Conservation (phyloP, 2,888 invertebrate species). For the Stomorhina lunata region DNA sequence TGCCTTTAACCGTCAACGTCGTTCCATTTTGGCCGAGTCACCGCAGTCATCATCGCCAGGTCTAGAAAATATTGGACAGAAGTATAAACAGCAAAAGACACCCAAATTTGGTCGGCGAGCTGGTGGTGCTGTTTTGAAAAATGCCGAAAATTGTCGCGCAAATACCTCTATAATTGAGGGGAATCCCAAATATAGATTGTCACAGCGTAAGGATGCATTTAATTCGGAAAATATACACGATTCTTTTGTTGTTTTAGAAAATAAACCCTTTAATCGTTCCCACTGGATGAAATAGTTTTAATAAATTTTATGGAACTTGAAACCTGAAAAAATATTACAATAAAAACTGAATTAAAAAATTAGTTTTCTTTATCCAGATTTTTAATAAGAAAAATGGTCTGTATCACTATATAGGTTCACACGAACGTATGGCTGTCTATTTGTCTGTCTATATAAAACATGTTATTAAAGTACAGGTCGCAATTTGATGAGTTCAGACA, state of each 20-base stretch:
- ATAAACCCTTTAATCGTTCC: constrained; percentile 76
- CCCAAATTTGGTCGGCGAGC: constrained; percentile 77
- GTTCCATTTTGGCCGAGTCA: constrained; percentile 65
- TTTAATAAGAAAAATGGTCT: too few species aligned
- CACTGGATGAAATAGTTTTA: constrained; percentile 76
- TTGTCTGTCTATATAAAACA: too few species aligned
- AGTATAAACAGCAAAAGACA: constrained; percentile 63
- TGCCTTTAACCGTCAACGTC: constrained; percentile 69
- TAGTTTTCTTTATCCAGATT: neutral
- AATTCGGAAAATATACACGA: constrained; percentile 70
- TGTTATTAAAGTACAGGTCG: too few species aligned
- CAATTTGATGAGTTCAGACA: too few species aligned
- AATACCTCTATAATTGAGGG: constrained; percentile 76
- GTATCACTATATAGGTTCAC: too few species aligned
- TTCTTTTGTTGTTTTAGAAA: constrained; percentile 78
- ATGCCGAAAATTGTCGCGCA: constrained; percentile 74
- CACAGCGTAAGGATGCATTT: constrained; percentile 69
- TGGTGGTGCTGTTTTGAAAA: constrained; percentile 70
- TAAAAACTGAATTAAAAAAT: neutral
- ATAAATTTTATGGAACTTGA: too few species aligned
- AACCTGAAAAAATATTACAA: neutral
- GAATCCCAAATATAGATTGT: constrained; percentile 75
- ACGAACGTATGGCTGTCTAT: too few species aligned
- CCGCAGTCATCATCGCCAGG: constrained; percentile 63
- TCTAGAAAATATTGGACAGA: constrained; percentile 71